Base-by-base conservation (phyloP, 2,888 invertebrate genomes). In the Sympetrum striolatum region DNA sequence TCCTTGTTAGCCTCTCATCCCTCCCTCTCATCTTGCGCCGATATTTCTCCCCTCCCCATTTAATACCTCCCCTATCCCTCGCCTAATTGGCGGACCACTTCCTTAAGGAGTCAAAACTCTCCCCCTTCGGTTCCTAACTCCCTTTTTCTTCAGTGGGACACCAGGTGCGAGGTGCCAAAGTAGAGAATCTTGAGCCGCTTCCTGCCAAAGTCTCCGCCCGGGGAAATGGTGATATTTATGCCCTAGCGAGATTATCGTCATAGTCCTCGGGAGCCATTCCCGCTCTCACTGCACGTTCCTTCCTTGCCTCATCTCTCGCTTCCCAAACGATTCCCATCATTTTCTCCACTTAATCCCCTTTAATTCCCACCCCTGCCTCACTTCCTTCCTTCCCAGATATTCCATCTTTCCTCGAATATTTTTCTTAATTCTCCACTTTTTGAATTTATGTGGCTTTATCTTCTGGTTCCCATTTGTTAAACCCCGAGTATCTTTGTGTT, bases 71-170 rank as follows among this genome's bases (percentile, higher is more conserved):
- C 14, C 86, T 60, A 86, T 86, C 86, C 64, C 58, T 86, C 86
- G 58, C 58, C 86, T 86, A 86, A 86, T 86, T 86, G 86, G 58
- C 37, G 58, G 60, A 86, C 58, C 86, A 86, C 86, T 86, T 86
- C 86, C 86, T 86, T 86, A 86, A 86, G 86, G 86, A 86, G 60
- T 60, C 86, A 60, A 86, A 86, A 58, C 60, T 60, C 86, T n/a
- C 35, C 82, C 18, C 58, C 48, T 31, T 53, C 15, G 25, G 35
- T 60, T 1, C 60, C 35, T 80, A 15, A 80, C 80, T 35, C 15
- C 80, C 37, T 37, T 44, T 80, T 44, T 22, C 39, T 80, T 35
- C 58, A 12, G 37, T 22, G 37, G 86, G 86, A 86, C 86, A 86
- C 86, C 86, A 86, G 86, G 86, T 86, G 86, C 86, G 58, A 37